Percentiles rank a stretch among this genome's conserved stretches.
These are phyloP conservation scores for Syrmaticus mikado DNA, from an alignment of 2,113 vertebrate species.

Conservation along the genomic window DNA sequence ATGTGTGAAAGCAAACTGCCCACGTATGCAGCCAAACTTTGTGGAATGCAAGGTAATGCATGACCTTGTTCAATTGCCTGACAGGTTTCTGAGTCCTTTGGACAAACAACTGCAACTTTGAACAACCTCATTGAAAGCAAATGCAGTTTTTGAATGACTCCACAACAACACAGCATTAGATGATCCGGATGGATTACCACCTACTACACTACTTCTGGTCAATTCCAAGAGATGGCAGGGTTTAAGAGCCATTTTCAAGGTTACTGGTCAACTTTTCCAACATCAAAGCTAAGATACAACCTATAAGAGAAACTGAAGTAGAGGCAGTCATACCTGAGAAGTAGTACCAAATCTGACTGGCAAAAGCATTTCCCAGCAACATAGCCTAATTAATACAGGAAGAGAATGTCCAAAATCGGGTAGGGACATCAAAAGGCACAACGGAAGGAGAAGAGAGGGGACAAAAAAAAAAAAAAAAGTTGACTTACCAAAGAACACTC, in stretches of 20 bases:
- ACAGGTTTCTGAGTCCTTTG: neutral
- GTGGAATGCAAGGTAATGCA: neutral
- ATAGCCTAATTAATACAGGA: neutral
- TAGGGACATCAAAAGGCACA: neutral
- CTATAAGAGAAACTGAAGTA: neutral
- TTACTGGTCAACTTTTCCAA: neutral
- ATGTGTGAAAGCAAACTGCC: neutral
- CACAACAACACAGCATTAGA: neutral
- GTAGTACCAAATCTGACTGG: neutral
- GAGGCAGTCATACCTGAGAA: neutral
- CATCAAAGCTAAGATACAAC: neutral
- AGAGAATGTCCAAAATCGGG: neutral
- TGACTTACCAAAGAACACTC: neutral
- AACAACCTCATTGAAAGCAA: neutral
- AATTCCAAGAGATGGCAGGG: neutral
- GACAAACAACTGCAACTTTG: neutral
- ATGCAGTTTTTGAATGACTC: neutral
- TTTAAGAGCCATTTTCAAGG: neutral
- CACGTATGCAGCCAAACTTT: accelerated
- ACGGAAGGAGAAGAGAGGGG: accelerated
- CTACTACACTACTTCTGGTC: neutral
- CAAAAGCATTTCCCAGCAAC: neutral
- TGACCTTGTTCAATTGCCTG: neutral
- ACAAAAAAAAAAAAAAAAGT: neutral
- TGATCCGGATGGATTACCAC: neutral